Conservation (phyloP, 2,888 invertebrate species). For the Machimus rusticus region DNA sequence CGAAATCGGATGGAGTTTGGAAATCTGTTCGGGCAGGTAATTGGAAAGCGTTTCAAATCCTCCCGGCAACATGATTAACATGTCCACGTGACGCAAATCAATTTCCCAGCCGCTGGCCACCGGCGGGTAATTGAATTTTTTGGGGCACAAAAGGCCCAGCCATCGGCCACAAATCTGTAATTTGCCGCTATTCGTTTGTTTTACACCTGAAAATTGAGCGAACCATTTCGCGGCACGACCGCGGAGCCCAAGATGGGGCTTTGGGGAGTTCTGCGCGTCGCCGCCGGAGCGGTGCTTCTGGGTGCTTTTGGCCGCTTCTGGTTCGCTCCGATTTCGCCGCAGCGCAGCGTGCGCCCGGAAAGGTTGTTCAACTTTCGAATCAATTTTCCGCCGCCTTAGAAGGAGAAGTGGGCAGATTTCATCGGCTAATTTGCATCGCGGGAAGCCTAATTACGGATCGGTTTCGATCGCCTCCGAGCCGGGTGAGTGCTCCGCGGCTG, state of each 20-base stretch:
- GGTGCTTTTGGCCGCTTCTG: background rate
- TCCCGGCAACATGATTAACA: conserved; percentile 2
- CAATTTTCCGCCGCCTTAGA: conserved; percentile 19
- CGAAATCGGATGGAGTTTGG: background rate
- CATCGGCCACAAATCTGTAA: background rate
- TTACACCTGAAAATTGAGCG: background rate
- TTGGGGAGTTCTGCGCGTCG: no score
- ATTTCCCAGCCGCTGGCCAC: background rate
- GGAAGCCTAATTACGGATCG: conserved; percentile 24
- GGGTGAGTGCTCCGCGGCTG: background rate
- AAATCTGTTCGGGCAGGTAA: background rate
- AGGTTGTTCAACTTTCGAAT: conserved; percentile 39
- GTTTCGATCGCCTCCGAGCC: background rate
- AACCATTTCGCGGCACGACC: background rate
- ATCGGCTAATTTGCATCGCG: conserved; percentile 36
- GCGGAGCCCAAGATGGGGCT: background rate
- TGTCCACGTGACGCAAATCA: conserved; percentile 21
- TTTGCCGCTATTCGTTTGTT: background rate
- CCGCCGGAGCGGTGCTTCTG: background rate
- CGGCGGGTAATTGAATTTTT: background rate
- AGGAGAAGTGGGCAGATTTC: conserved; percentile 32
- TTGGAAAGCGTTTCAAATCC: conserved; percentile 25
- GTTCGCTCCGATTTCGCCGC: conserved; percentile 1
- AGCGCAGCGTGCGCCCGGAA: background rate
- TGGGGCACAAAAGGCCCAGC: background rate